Evolutionary conservation across 2,797 vertebrate genomes (phyloP).

Genomic region (Caiman crocodilus): DNA sequence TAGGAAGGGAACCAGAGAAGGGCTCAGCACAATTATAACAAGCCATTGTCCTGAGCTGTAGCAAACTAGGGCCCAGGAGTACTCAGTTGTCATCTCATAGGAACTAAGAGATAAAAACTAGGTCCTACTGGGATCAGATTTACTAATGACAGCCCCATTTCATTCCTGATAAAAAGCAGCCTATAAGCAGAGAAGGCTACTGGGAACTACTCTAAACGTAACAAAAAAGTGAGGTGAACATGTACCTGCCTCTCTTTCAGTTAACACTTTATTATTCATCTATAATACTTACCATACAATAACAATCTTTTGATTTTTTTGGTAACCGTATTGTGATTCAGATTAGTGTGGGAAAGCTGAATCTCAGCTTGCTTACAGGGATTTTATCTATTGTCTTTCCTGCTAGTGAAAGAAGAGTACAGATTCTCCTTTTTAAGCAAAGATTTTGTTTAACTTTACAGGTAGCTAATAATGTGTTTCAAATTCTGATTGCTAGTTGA

Average conservation of each 20-base stretch:
- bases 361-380: slow-evolving; percentile 19
- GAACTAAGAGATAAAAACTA: background rate
- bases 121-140: background rate
- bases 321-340: background rate
- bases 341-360: background rate
- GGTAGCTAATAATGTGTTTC: slow-evolving; percentile 48
- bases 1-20: background rate
- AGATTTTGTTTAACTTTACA: background rate
- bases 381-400: background rate
- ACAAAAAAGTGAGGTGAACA: background rate
- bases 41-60: fast-evolving
- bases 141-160: background rate
- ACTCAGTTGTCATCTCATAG: background rate
- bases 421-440: slow-evolving; percentile 27
- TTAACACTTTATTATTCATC: background rate
- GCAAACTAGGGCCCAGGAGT: background rate
- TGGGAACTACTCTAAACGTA: background rate
- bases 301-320: background rate
- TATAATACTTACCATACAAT: background rate
- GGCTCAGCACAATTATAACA: background rate
- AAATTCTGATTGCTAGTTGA: slow-evolving; percentile 44
- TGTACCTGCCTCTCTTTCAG: background rate
- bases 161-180: background rate
- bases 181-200: background rate
- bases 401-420: background rate